Evolutionary conservation across 2,113 vertebrate species (phyloP).

Genomic region (Dasyornis broadbenti): DNA sequence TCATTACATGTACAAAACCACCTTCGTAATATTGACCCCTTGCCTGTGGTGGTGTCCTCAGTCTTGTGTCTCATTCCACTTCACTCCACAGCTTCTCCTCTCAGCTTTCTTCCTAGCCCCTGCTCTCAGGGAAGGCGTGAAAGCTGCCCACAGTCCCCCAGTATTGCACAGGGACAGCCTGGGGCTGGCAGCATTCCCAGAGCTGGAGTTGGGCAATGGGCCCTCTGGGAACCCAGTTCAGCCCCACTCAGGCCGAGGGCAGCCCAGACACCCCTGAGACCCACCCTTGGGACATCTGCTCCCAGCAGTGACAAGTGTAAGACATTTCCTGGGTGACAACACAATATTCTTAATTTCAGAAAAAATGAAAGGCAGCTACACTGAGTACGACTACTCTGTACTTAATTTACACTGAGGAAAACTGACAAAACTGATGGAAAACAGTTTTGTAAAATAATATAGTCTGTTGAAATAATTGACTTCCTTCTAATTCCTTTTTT

Average conservation of each 20-base stretch:
- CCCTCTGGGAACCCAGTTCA: not conserved
- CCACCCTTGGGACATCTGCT: rapidly evolving
- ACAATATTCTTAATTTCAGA: not conserved
- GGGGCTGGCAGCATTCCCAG: rapidly evolving
- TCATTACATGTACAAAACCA: not conserved
- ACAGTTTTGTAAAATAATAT: not conserved
- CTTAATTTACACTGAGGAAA: not conserved
- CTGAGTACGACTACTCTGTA: not conserved
- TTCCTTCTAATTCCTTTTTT: constrained; percentile 35
- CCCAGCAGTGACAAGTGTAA: not conserved
- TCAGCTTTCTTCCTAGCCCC: not conserved
- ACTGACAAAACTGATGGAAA: not conserved
- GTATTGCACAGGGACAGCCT: rapidly evolving
- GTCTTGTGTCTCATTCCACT: rapidly evolving
- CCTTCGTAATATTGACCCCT: not conserved
- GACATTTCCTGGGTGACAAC: not conserved
- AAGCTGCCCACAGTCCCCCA: not conserved
- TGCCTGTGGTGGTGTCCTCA: not conserved
- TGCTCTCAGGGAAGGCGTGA: not conserved
- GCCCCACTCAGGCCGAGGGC: rapidly evolving
- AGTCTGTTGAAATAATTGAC: constrained; percentile 30
- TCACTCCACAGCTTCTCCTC: not conserved
- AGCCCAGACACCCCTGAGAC: not conserved
- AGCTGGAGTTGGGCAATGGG: not conserved
- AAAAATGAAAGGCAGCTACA: not conserved